phyloP scores from a whole-genome alignment of 2,113 vertebrate species.

The Dermatemys mawii region DNA sequence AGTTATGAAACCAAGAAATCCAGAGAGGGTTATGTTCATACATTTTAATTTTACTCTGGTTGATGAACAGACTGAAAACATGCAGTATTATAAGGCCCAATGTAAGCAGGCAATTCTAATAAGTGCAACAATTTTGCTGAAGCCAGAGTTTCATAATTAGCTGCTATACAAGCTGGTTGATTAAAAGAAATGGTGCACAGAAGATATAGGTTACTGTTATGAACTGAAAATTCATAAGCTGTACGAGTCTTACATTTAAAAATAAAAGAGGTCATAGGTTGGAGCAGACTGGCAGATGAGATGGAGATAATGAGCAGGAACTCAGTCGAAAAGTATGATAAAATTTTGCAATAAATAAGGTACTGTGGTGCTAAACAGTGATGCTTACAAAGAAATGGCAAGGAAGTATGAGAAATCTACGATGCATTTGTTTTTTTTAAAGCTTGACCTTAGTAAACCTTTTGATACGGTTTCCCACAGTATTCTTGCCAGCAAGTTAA shows the following conservation, averaged over 20 bases:
- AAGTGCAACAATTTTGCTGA: background rate
- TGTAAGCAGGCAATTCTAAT: background rate
- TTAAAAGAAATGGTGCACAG: background rate
- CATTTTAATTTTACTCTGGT: background rate
- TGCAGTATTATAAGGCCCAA: background rate
- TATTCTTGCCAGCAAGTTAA: too few relatives aligned
- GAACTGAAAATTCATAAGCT: background rate
- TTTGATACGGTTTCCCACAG: too few relatives aligned
- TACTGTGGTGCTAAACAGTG: background rate
- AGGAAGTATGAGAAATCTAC: background rate
- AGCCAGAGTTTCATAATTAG: background rate
- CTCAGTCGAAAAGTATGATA: background rate
- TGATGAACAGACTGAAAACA: background rate
- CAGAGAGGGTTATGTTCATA: background rate
- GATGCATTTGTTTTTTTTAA: constrained; percentile 33
- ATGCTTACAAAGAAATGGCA: constrained; percentile 38
- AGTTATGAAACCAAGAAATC: background rate
- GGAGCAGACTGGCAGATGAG: rapidly evolving
- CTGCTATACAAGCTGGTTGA: background rate
- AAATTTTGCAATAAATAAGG: background rate
- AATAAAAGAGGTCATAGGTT: background rate
- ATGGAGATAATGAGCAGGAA: background rate
- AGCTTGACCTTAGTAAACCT: too few relatives aligned
- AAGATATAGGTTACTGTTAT: background rate
- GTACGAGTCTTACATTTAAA: background rate